Base-by-base conservation (phyloP, 2,888 invertebrate genomes). In the Conus canariensis region DNA sequence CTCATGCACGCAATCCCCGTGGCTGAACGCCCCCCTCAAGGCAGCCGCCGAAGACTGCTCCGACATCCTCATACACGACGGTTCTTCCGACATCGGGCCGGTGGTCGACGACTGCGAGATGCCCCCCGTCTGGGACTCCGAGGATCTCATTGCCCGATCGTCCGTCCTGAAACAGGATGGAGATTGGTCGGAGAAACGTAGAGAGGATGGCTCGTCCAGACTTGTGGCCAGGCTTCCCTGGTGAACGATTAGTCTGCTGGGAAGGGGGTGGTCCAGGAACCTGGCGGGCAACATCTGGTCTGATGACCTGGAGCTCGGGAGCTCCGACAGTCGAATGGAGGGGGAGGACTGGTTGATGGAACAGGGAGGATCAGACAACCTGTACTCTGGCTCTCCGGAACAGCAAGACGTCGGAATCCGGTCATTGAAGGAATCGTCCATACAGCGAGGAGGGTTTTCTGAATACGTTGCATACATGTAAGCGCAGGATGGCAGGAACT, bases 401-500 rank as follows among this genome's bases (percentile, higher is more conserved):
- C 86, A 67, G 16, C 67, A 19, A 9, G 67, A 86, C 3, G 67
- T 1, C 7, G 60, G 67, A 25, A 14, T 30, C 19, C 25, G 14
- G 86, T 45, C 60, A 9, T 19, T 30, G 64, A 45, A 16, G 5
- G 60, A 22, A 8, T 67, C 19, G 67, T 64, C 45, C 16, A 60
- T 6, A 30, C 86, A 67, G 45, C 45, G 19, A 22, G 19, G 67
- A 56, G 56, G 74, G 56, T 22, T 56, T 6, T 87, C 87, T 12
- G 70, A 16, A 12, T 58, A 74, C 9, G 70, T 25, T 22, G 74
- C 4, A 58, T 83, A 83, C 88, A 88, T 88, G 67, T 83, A 88
- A 10, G 88, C 88, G 60, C 88, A 88, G 7, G 88, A 80, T 22
- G 88, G 88, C 5, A 64, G 16, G 56, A 67, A 83, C n/a, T 82